Conservation (phyloP, 2,888 invertebrate species). For the Oegoconia quadripuncta region DNA sequence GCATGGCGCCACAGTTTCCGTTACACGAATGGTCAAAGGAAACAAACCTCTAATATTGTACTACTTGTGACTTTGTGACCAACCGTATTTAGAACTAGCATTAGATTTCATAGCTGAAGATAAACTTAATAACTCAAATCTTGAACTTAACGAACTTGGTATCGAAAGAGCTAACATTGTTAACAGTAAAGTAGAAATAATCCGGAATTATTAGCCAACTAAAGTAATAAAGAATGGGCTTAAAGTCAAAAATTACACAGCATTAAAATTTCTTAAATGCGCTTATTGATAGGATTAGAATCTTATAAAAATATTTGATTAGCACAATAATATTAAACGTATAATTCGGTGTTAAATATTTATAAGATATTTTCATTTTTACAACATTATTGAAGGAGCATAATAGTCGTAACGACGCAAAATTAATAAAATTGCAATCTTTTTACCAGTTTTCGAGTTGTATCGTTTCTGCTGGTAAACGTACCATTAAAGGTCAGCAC, state of each 20-base stretch:
- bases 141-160: neutral
- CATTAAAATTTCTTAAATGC: neutral
- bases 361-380: too few species aligned
- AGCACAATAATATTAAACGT: too few species aligned
- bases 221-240: too few species aligned
- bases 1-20: slow-evolving; percentile 34
- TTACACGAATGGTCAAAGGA: slow-evolving; percentile 39
- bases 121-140: neutral
- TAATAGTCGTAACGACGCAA: neutral
- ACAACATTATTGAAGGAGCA: neutral
- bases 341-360: too few species aligned
- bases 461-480: slow-evolving; percentile 15
- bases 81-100: slow-evolving; percentile 46
- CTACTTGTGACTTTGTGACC: slow-evolving; percentile 40
- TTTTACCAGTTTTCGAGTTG: slow-evolving; percentile 8
- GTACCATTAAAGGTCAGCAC: slow-evolving; percentile 50
- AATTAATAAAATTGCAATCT: neutral
- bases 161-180: too few species aligned
- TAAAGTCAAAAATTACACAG: too few species aligned
- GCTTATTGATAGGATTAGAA: neutral
- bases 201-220: too few species aligned
- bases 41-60: slow-evolving; percentile 43
- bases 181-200: too few species aligned
- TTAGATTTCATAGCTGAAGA: slow-evolving; percentile 1
- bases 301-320: too few species aligned